A percentile compares a stretch with the other conserved stretches of the same genome.
These are phyloP conservation scores for Carposina sasakii DNA, from an alignment of 1,140 invertebrate genomes.

Conservation along the genomic window DNA sequence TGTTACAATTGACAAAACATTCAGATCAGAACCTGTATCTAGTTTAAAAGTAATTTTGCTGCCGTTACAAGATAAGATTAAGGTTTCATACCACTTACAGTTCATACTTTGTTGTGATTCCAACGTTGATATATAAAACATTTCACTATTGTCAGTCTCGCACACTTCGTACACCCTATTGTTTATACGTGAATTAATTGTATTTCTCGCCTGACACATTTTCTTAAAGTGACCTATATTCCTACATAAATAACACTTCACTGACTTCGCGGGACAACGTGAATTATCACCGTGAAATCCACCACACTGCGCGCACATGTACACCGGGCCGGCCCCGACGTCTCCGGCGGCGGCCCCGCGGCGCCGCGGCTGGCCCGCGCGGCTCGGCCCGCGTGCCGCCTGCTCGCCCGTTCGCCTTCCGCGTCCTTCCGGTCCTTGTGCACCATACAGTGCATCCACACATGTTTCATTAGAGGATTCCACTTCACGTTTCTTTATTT, in stretches of 20 bases:
- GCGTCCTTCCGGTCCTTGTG: no score
- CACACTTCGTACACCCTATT: background rate
- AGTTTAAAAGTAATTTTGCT: slow-evolving; percentile 3
- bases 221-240: slow-evolving; percentile 2
- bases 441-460: background rate
- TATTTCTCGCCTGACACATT: background rate
- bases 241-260: background rate
- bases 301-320: background rate
- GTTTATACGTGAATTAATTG: background rate
- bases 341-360: background rate
- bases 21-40: slow-evolving; percentile 1
- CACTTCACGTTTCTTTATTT: background rate
- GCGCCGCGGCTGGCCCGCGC: background rate
- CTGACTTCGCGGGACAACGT: background rate
- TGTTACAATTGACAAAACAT: background rate
- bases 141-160: background rate
- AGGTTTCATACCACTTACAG: slow-evolving; percentile 1
- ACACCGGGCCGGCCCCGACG: background rate
- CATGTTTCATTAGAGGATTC: background rate
- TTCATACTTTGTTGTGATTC: background rate
- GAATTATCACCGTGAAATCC: background rate
- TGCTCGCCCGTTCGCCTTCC: background rate
- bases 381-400: background rate
- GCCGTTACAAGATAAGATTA: background rate
- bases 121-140: slow-evolving; percentile 2